phyloP scores from a whole-genome alignment of 2,797 vertebrate genomes.

The Crypturellus tataupa region DNA sequence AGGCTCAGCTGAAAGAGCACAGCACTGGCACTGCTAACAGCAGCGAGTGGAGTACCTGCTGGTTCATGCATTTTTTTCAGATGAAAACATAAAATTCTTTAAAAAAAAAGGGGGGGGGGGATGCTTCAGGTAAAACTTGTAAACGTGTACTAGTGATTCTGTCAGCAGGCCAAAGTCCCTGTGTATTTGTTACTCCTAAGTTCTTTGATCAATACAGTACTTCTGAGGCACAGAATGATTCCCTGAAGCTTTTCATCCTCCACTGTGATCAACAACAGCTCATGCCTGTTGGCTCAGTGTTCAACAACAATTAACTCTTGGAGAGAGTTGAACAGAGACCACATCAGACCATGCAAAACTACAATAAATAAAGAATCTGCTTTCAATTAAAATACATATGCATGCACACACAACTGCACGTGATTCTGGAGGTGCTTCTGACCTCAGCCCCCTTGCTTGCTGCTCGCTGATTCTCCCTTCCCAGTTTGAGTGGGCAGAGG shows the following conservation, averaged over 20 bases:
- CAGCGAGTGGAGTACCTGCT: not conserved
- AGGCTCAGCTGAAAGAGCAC: not conserved
- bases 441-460: conserved; percentile 75
- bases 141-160: not conserved
- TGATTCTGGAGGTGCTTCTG: conserved; percentile 75
- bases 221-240: not conserved
- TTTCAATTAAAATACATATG: conserved; percentile 58
- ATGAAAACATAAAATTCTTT: not conserved
- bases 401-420: conserved; percentile 22
- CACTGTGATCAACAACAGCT: conserved; percentile 11
- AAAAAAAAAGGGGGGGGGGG: no score
- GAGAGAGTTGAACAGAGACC: conserved; percentile 40
- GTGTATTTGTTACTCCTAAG: not conserved
- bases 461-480: not conserved
- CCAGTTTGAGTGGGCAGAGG: conserved; percentile 30
- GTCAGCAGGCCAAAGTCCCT: not conserved
- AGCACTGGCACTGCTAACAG: not conserved
- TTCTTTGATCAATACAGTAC: not conserved
- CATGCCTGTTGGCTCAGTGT: conserved; percentile 11
- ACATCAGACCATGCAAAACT: conserved; percentile 35
- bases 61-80: not conserved
- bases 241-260: conserved; percentile 3
- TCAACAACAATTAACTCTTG: conserved; percentile 52
- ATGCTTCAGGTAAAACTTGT: not conserved
- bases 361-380: conserved; percentile 24